Evolutionary conservation across 2,888 invertebrate species (phyloP), one percentile per base, ranked within the genome.

Genomic region (Hirtodrosophila duncani): DNA sequence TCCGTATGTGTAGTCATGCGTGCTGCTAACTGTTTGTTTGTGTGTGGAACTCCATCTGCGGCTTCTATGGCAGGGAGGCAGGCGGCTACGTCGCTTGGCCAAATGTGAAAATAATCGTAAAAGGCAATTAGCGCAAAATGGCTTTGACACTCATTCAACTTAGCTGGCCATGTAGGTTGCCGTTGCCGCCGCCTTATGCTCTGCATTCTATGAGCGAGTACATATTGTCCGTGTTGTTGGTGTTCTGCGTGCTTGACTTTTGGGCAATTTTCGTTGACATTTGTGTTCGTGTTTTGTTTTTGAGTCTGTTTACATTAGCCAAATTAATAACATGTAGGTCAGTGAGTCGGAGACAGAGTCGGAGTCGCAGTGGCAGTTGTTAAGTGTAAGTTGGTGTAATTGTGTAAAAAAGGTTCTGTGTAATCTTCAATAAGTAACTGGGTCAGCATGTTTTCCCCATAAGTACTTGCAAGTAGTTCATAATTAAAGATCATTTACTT

Each of bases 81-180:
- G 60, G 67, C 38, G 27, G 27, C 49, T 57, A 42, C 50, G 52
- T 53, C 38, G 45, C 26, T 56, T 58, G 75, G 58, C 79, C 81
- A 75, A 75, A 75, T 75, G 75, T 80, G 81, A 75, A 75, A 75
- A 75, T 75, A 75, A 75, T 75, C 75, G 74, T 75, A 75, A 75
- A 80, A 75, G 78, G 78, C 81, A 75, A 75, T 75, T 75, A 80
- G 81, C 81, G 81, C 80, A 62, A 75, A 75, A 75, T 81, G 70
- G 78, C 78, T 80, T 80, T 80, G 75, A 81, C 81, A 75, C 70
- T 72, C 81, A 75, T 75, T 69, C 74, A 78, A 74, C 64, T 56
- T 59, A 59, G 78, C 63, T 77, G 69, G 67, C 78, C 79, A 75
- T 70, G 75, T 75, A 67, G 75, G 75, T 80, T 75, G 74, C 71